Base-by-base conservation (phyloP, 2,113 vertebrate species). In the Cyprichromis sp. region DNA sequence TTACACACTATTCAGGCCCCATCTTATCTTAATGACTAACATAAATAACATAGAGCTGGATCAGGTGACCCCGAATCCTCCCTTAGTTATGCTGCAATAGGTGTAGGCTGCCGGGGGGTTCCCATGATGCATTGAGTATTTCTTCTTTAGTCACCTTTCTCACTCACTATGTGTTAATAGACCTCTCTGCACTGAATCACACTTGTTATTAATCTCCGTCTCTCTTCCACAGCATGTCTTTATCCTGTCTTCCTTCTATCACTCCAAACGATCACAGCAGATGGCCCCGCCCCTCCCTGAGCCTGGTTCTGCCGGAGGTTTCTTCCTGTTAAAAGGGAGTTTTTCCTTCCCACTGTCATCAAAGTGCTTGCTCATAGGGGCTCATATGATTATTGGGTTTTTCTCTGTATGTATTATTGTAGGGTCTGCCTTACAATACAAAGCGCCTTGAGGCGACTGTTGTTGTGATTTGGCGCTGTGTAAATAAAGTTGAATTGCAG, bases 211-310 rank as follows among this genome's bases (percentile, higher is more conserved):
- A 7, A 1, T 0, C 59, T 34, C 29, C 34, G 16, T 0, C 29
- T 4, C 59, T 63, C 59, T 63, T 61, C 16, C 59, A 63, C 59
- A 0, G 29, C 29, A 63, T 19, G 29, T 19, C 29, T 63, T 34
- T 34, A 34, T 63, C 16, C 29, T 2, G 59, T 63, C 55, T 59
- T 59, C 8, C 55, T 29, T 29, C 55, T 5, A 0, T 1, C 57
- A 10, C 8, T 0, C 29, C 57, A 61, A 10, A 0, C 5, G 0
- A 0, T 17, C 5, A 0, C 14, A 31, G 26, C 57, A 31, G 26
- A 59, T 59, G 57, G 26, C 57, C 24, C 8, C 13, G 8, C 55
- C 55, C 55, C 57, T 34, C 16, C 29, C 59, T 63, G 59, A 63
- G 59, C 59, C 59, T 34, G 29, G 5, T 19, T 34, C 29, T 61